Conservation (phyloP, 2,113 vertebrate genomes). For the Rhynchomys soricoides region DNA sequence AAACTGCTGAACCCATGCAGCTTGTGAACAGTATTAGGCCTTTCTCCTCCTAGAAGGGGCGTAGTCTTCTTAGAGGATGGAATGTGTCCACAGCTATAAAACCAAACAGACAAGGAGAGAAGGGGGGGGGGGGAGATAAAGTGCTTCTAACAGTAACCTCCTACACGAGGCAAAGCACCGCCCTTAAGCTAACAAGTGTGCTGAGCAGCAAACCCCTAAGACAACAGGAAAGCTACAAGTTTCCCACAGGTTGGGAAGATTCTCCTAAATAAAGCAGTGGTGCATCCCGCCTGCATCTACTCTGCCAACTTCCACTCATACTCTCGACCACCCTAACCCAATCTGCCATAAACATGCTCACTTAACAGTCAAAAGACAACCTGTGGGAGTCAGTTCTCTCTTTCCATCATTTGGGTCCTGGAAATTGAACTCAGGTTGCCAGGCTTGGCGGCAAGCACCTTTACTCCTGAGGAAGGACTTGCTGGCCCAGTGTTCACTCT, state of each 20-base stretch:
- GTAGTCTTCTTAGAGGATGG: constrained; percentile 58
- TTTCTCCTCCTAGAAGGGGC: background rate
- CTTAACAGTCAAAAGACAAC: background rate
- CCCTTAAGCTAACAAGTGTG: background rate
- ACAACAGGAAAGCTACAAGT: background rate
- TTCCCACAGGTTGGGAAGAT: background rate
- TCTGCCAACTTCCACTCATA: background rate
- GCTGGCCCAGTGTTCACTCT: background rate
- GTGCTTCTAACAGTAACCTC: background rate
- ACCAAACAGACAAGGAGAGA: background rate
- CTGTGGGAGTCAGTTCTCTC: background rate
- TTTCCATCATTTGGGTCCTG: background rate
- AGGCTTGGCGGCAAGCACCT: background rate
- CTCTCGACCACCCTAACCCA: background rate
- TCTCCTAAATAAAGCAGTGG: background rate
- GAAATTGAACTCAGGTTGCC: too few species aligned
- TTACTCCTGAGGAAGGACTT: background rate
- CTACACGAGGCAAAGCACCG: background rate
- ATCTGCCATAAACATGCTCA: background rate
- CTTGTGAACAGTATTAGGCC: constrained; percentile 45
- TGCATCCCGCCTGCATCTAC: background rate
- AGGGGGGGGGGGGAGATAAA: background rate
- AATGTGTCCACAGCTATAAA: constrained; percentile 56
- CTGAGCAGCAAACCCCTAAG: background rate
- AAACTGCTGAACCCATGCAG: constrained; percentile 55